Base-by-base conservation (phyloP, 2,888 invertebrate species). In the Perizoma affinitatum region DNA sequence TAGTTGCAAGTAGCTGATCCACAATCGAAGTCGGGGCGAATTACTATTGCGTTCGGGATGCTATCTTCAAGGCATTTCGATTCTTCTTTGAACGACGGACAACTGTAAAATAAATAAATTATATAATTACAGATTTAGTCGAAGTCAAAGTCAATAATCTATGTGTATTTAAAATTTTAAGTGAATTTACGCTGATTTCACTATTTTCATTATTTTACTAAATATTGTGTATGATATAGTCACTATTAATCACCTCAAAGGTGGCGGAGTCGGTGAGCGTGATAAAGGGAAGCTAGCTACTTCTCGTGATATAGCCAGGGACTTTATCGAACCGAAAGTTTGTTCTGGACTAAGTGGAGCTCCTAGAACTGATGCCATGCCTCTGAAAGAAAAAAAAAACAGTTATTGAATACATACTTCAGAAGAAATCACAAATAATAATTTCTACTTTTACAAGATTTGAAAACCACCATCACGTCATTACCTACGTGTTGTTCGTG, bases 211-310 rank as follows among this genome's bases (percentile, higher is more conserved):
- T 22, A 22, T 22, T 22, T 22, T 1, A 3, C 22, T 22, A 22
- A 22, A 22, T 22, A 22, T 22, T 22, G 3, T 22, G 22, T n/a
- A 22, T 22, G 6, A 36, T 10, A 44, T 4, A 22, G 7, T 35
- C 38, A 38, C 6, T 48, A 22, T 22, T 61, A 67, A 41, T 70
- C 84, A 92, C 87, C 93, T 91, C 69, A 91, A 86, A 50, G 95
- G 95, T 49, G 96, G 96, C 54, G 96, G 95, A 72, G 95, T 95
- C 40, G 96, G 95, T 49, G 95, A 95, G 66, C 96, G 93, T 9
- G 96, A 96, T 41, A 96, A 83, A n/a, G 96, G 96, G 76, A 96
- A 96, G 81, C 96, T 96, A 70, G 96, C 96, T 58, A 96, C 95
- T 83, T 96, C 96, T 70, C 96, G 90, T 54, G 95, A 94, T 74